Evolutionary conservation across 2,797 vertebrate genomes (phyloP).

Genomic region (Myotis vivesi): DNA sequence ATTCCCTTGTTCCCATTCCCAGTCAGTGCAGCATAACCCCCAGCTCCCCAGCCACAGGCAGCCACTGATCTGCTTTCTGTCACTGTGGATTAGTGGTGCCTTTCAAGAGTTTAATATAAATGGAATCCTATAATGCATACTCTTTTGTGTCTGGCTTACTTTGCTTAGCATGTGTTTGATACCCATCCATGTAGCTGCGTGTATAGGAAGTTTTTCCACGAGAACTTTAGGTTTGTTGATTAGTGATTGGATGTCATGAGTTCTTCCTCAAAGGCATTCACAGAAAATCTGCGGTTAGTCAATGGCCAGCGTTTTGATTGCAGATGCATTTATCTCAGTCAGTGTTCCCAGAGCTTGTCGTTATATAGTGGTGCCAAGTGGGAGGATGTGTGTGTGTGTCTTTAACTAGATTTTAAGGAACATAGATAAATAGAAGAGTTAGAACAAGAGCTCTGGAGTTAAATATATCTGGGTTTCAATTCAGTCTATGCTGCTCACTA

Average conservation of each 20-base stretch:
- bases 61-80: not conserved
- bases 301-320: not conserved
- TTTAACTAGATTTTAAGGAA: not conserved
- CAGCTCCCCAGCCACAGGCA: not conserved
- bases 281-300: not conserved
- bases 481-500: not conserved
- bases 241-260: not conserved
- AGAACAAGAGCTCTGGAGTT: not conserved
- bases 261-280: not conserved
- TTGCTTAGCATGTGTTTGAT: not conserved
- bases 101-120: constrained; percentile 15
- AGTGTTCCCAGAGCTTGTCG: not conserved
- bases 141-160: not conserved
- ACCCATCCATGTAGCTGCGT: not conserved
- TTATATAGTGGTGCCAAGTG: not conserved
- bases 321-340: not conserved
- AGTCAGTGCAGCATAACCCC: not conserved
- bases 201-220: not conserved
- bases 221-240: not conserved
- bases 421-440: not conserved
- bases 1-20: not conserved
- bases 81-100: not conserved
- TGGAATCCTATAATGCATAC: not conserved
- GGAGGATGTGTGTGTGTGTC: not conserved
- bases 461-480: not conserved